Evolutionary conservation across 2,113 vertebrate genomes (phyloP), one percentile per base, ranked within the genome.

Genomic region (Bettongia penicillata): DNA sequence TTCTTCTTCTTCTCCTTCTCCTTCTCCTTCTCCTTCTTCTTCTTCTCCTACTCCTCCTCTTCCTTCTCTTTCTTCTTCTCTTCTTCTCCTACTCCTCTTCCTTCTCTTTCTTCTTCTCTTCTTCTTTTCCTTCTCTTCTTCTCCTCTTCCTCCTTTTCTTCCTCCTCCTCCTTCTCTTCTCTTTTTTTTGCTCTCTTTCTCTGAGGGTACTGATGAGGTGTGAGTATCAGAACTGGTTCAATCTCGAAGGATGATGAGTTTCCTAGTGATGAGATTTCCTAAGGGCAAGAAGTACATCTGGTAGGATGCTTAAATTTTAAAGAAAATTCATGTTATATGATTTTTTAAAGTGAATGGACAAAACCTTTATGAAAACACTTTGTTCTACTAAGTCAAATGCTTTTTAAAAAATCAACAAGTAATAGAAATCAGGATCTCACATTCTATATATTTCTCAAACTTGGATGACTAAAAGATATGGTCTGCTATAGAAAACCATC

Each of bases 21-120:
- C 1, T 26, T 1, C 22, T 9, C 8, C 25, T 26, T 6, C 0
- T 9, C 5, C 26, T 3, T 2, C 53, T 52, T 19, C 16, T 12
- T 52, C 12, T 16, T 9, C 37, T 37, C 4, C 57, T 68, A 14
- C 3, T 37, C 37, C 14, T 14, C 31, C 31, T 37, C 37, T 31
- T 68, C 28, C 8, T 6, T n/a, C 0, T 28, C 12, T 77, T 19
- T n/a, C 37, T n/a, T 4, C 1, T 14, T n/a, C 4, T n/a, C 61
- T n/a, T 2, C 16, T 12, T 16, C 6, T 68, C 1, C 26, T 10
- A 11, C 26, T 9, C 11, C 3, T 11, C 3, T 9, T 68, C 3
- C 4, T 16, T 37, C 12, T 37, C 12, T 10, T 0, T 24, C 55
- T 31, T 5, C 12, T 16, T 4, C 31, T 68, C 5, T 9, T 26